These are phyloP conservation scores for Cebidichthys violaceus DNA, from an alignment of 2,113 vertebrate genomes.

Conservation along the genomic window DNA sequence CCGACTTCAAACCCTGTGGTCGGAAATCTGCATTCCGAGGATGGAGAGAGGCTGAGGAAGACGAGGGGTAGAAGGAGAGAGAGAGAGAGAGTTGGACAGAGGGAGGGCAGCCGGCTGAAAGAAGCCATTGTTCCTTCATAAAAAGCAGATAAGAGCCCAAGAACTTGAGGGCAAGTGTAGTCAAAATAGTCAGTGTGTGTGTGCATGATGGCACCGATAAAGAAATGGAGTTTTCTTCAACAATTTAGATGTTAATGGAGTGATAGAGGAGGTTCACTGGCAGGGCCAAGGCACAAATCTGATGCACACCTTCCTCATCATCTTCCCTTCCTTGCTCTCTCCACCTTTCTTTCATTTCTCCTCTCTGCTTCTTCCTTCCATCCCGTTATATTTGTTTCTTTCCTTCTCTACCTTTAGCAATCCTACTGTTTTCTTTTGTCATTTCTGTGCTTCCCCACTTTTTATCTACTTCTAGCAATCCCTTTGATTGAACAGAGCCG, in stretches of 20 bases:
- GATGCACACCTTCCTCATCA: constrained; percentile 24
- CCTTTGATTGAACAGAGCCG: not conserved
- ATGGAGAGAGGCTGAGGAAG: constrained; percentile 64
- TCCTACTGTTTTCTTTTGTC: not conserved
- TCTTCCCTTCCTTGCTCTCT: not conserved
- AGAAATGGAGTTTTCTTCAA: constrained; percentile 52
- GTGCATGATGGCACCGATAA: constrained; percentile 64
- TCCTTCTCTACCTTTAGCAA: not conserved
- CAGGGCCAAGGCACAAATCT: constrained; percentile 30
- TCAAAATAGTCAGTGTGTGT: constrained; percentile 64
- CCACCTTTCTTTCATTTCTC: not conserved
- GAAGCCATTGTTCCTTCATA: constrained; percentile 78
- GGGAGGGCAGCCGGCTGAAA: constrained; percentile 69
- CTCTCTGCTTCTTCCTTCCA: not conserved
- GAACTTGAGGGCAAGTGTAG: constrained; percentile 76
- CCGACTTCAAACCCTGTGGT: constrained; percentile 79
- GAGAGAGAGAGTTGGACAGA: constrained; percentile 46
- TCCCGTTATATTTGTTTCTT: not conserved
- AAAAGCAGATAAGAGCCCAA: constrained; percentile 76
- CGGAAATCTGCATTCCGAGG: constrained; percentile 80
- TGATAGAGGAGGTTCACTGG: constrained; percentile 32
- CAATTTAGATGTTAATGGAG: constrained; percentile 55
- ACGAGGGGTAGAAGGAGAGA: constrained; percentile 40
- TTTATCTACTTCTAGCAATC: not conserved
- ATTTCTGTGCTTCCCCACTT: not conserved